phyloP scores from a whole-genome alignment of 2,888 invertebrate species.

The Keiferia lycopersicella region DNA sequence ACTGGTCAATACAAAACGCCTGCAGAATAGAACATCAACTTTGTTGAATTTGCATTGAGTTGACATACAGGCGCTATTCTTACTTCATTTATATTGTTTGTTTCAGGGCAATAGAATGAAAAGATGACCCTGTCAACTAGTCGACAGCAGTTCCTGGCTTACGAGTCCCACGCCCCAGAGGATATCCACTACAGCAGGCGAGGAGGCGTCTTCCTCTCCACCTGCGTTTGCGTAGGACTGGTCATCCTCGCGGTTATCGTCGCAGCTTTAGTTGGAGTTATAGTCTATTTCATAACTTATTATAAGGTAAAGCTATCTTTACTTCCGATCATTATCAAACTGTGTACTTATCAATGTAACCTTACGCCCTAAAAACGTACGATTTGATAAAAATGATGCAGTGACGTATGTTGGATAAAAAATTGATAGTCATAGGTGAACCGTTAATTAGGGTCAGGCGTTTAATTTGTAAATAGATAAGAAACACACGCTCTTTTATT shows the following conservation, averaged over 20 bases:
- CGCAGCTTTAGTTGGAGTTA: conserved; percentile 65
- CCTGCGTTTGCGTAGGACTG: conserved; percentile 78
- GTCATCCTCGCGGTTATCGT: conserved; percentile 60
- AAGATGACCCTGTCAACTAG: conserved; percentile 75
- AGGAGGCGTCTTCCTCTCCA: conserved; percentile 83
- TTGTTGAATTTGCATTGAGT: background rate
- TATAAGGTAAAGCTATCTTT: conserved; percentile 57
- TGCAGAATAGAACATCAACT: no score
- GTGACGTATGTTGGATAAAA: conserved; percentile 2
- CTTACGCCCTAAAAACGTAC: conserved; percentile 19
- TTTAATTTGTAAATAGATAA: conserved; percentile 20
- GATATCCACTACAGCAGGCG: conserved; percentile 81
- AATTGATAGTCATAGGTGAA: background rate
- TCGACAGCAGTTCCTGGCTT: conserved; percentile 82
- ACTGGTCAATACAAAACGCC: no score
- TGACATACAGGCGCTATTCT: background rate
- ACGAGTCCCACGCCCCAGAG: conserved; percentile 74
- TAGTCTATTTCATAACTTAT: conserved; percentile 71
- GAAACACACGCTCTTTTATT: background rate
- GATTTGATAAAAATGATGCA: background rate
- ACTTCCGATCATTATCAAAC: background rate
- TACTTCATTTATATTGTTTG: conserved; percentile 28
- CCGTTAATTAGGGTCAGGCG: conserved; percentile 20
- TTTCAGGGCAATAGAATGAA: conserved; percentile 56
- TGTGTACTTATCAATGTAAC: background rate